Conservation (phyloP, 1,140 invertebrate genomes). For the Samia ricini region DNA sequence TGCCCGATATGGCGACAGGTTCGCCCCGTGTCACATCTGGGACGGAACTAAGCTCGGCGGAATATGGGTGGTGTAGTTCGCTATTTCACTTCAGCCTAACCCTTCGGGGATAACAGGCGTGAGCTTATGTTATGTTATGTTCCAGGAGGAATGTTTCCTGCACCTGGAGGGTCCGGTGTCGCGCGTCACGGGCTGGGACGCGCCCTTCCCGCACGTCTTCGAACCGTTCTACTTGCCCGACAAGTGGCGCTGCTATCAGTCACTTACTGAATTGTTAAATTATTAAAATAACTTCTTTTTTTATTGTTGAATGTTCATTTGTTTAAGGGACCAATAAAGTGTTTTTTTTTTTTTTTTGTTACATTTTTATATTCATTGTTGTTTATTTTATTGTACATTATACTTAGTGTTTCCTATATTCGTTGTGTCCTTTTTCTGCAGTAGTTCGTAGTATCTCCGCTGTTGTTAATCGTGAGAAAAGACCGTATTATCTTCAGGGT, state of each 20-base stretch:
- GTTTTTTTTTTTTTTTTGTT: not conserved
- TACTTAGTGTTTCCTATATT: too few relatives aligned
- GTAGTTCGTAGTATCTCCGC: too few relatives aligned
- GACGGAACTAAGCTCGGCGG: too few relatives aligned
- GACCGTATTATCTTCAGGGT: too few relatives aligned
- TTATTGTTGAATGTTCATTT: conserved; percentile 1
- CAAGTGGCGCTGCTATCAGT: conserved; percentile 94
- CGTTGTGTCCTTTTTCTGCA: too few relatives aligned
- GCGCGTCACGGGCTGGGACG: conserved; percentile 97
- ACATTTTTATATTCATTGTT: not conserved
- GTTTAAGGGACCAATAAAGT: not conserved
- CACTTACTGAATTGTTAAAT: conserved; percentile 86
- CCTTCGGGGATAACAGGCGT: too few relatives aligned
- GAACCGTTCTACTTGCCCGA: conserved; percentile 98
- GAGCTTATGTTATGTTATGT: not conserved
- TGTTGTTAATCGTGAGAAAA: too few relatives aligned
- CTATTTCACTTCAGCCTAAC: too few relatives aligned
- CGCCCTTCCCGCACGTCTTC: conserved; percentile 97
- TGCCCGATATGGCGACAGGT: too few relatives aligned
- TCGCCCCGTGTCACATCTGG: too few relatives aligned
- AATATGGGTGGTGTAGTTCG: too few relatives aligned
- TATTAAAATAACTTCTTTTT: conserved; percentile 77
- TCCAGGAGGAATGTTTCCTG: conserved; percentile 95
- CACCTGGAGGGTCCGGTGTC: conserved; percentile 95
- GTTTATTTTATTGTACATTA: too few relatives aligned